Base-by-base conservation (phyloP, 2,888 invertebrate genomes). In the Erpobdella octoculata region DNA sequence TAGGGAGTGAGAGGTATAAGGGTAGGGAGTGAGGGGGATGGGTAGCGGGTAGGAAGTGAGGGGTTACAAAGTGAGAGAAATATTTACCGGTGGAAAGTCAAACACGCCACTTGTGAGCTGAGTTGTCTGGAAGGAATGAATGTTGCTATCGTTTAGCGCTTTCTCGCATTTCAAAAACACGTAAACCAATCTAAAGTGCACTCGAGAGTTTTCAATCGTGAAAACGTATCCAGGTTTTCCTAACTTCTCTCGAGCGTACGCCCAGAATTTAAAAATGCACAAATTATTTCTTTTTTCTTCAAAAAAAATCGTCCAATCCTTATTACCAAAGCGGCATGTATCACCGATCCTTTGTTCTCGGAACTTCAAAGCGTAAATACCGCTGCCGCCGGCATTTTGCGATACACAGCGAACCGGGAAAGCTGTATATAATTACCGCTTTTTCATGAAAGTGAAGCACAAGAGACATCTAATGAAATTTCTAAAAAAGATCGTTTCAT, bases 301-400 rank as follows among this genome's bases (percentile, higher is more conserved):
- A 53, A 53, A 53, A 48, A 53, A 53, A 53, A 53, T 53, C 53
- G 53, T 53, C 53, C 21, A 53, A 53, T 53, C 53, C 53, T 53
- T 53, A 53, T 53, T 53, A 53, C 53, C 53, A 53, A 53, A 53
- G 53, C 53, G 53, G 53, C 53, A 53, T 53, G 53, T 53, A 53
- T 53, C 53, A 53, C 53, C 53, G 53, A 53, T 53, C 53, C 53
- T 53, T 53, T 53, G 53, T 53, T 53, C 53, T 53, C 28, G 53
- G 28, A n/a, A 53, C 53, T 53, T 53, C 53, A 53, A 53, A 53
- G 53, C 53, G 53, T 53, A 53, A 53, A 53, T 53, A 53, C 53
- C 53, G 53, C 53, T 53, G 53, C 53, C 53, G 53, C 53, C 53
- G 53, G 53, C 53, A 53, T 53, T 53, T 53, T 53, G 53, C 53